Evolutionary conservation across 2,113 vertebrate species (phyloP).

Genomic region (Orycteropus afer): DNA sequence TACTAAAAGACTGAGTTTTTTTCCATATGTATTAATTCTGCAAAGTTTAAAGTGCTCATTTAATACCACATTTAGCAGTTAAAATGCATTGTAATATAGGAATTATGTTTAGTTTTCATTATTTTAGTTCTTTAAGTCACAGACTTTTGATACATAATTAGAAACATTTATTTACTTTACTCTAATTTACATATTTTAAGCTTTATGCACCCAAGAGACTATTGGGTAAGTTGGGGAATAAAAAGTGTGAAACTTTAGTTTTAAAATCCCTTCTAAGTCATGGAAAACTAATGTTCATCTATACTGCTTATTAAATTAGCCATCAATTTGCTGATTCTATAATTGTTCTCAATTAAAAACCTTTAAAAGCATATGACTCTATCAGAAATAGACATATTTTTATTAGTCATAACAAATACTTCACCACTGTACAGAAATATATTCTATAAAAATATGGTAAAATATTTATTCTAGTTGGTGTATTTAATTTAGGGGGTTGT

Average conservation of each 20-base stretch:
- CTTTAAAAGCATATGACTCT: neutral
- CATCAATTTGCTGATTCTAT: neutral
- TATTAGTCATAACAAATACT: neutral
- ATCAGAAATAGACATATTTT: slow-evolving; percentile 15
- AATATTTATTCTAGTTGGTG: neutral
- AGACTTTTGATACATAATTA: neutral
- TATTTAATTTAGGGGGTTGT: neutral
- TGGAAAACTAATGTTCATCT: neutral
- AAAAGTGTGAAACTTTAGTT: neutral
- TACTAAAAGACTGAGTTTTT: neutral
- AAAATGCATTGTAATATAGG: neutral
- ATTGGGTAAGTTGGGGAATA: neutral
- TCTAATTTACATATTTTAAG: neutral
- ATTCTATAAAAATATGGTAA: slow-evolving; percentile 4
- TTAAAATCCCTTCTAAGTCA: neutral
- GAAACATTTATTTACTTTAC: neutral
- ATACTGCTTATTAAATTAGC: neutral
- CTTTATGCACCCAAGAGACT: neutral
- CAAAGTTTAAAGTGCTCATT: neutral
- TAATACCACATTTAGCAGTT: neutral
- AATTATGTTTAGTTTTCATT: neutral
- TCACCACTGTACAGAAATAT: neutral
- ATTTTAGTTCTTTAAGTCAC: neutral
- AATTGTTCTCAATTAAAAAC: slow-evolving; percentile 36
- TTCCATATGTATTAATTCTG: neutral